Base-by-base conservation (phyloP, 2,888 invertebrate genomes). In the Nasonia oneida region DNA sequence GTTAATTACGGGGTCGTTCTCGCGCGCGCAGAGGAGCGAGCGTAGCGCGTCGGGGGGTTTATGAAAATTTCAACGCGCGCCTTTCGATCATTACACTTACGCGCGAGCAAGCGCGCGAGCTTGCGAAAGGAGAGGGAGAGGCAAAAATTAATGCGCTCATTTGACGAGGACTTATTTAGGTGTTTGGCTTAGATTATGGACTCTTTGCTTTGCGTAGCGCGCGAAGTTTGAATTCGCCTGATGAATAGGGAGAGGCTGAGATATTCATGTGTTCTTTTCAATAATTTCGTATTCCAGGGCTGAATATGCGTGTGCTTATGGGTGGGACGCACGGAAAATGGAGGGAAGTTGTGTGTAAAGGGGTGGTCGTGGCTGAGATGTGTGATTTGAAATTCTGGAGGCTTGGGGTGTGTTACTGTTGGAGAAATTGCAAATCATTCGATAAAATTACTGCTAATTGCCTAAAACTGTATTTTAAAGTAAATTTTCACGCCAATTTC, bases 241-340 rank as follows among this genome's bases (percentile, higher is more conserved):
- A 33, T 23, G 67, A 33, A 8, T 8, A 47, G 47, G n/a, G 29
- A 67, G 15, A 3, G 0, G 2, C 23, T 67, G 33, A 29, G 23
- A n/a, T 29, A 67, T 67, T 67, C 23, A 67, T 67, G 33, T 33
- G 67, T 67, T 67, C 33, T 12, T 29, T 67, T 67, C 57, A 61
- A 61, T 61, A 61, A 61, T 61, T 61, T 61, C 57, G n/a, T 61
- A 61, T 61, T 23, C 57, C n/a, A 10, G 57, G 0, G 5, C n/a
- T n/a, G 23, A n/a, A 57, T 6, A 1, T 6, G 6, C n/a, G n/a
- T n/a, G 29, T 29, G 12, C 50, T 57, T 3, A 15, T 57, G 3
- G 18, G 57, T 1, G 57, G 1, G 57, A 53, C 15, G 15, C n/a
- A n/a, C 6, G 57, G 57, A 5, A 57, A 57, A 18, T 57, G 4